Evolutionary conservation across 2,888 invertebrate species (phyloP).

Genomic region (Agonopterix alstromeriana): DNA sequence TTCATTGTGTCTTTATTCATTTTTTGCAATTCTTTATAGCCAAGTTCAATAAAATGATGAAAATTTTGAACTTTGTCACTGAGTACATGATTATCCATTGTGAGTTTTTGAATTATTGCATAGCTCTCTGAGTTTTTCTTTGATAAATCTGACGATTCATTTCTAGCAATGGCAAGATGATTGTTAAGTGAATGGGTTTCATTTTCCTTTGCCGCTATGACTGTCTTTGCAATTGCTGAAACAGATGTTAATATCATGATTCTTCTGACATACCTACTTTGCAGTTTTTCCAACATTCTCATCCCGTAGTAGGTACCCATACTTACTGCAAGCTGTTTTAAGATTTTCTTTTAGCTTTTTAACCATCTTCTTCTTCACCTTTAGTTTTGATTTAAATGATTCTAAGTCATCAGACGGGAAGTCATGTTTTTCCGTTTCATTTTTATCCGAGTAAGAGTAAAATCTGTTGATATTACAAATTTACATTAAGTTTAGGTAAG

Average conservation of each 20-base stretch:
- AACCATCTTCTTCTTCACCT: constrained; percentile 29
- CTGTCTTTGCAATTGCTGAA: constrained; percentile 39
- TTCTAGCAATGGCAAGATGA: constrained; percentile 26
- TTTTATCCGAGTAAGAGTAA: background rate
- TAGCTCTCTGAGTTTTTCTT: constrained; percentile 22
- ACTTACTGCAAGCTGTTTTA: constrained; percentile 42
- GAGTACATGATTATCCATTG: constrained; percentile 26
- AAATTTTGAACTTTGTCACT: constrained; percentile 29
- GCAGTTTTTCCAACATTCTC: no score
- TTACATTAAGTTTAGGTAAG: no score
- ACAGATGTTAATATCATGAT: constrained; percentile 2
- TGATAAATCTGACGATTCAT: constrained; percentile 27
- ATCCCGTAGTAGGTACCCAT: background rate
- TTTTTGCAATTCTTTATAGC: constrained; percentile 37
- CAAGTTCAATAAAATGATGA: constrained; percentile 33
- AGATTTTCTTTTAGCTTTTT: constrained; percentile 33
- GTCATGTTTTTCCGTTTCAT: constrained; percentile 9
- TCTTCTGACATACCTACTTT: no score
- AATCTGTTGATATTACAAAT: no score
- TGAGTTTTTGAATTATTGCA: constrained; percentile 22
- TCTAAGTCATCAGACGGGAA: constrained; percentile 22
- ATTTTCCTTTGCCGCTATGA: constrained; percentile 33
- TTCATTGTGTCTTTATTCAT: constrained; percentile 23
- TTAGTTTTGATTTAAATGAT: constrained; percentile 27
- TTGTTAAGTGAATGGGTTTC: constrained; percentile 27